Evolutionary conservation across 2,113 vertebrate species (phyloP), one percentile per base, ranked within the genome.

Genomic region (Ceyx cyanopectus): DNA sequence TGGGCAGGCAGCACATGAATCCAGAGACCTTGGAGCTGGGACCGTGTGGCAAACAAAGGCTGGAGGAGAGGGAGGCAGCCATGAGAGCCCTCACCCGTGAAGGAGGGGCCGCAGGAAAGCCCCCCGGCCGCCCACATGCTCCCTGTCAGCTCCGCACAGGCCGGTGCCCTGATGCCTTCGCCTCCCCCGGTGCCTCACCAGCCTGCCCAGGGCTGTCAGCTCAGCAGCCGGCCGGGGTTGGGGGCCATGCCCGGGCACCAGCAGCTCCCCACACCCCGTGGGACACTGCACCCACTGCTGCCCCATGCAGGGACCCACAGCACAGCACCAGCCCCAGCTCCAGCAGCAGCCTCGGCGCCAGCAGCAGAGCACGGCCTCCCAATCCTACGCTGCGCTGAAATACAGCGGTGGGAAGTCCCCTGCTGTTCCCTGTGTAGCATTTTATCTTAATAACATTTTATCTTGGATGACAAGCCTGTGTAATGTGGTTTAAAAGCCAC

Each of bases 401-500:
- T 90, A 94, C 89, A 80, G 92, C 75, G 6, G 91, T 65, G 95
- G 96, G 97, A 97, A 98, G 97, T 96, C 94, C 74, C 95, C 94
- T 91, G 81, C 95, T 70, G 92, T 74, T 97, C 97, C 95, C 97
- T 68, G 87, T 53, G 92, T 66, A 65, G 97, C 97, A 79, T 97
- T 98, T 98, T 98, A 98, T 98, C 97, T 98, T 98, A 97, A 98
- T 97, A 98, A 97, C 97, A 96, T 97, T 98, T 98, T 97, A 98
- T 98, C 97, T 97, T 66, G 93, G 97, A 96, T 96, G 97, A 97
- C 97, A 97, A 98, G 97, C 93, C 96, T 86, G 96, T 95, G 96
- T 97, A 96, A 97, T 96, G 97, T 67, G 95, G 97, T 97, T 97
- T 97, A 98, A 97, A 97, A 97, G 97, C 97, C 97, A 96, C 43